Evolutionary conservation across 2,888 invertebrate genomes (phyloP).

Genomic region (Diarsia dahlii): DNA sequence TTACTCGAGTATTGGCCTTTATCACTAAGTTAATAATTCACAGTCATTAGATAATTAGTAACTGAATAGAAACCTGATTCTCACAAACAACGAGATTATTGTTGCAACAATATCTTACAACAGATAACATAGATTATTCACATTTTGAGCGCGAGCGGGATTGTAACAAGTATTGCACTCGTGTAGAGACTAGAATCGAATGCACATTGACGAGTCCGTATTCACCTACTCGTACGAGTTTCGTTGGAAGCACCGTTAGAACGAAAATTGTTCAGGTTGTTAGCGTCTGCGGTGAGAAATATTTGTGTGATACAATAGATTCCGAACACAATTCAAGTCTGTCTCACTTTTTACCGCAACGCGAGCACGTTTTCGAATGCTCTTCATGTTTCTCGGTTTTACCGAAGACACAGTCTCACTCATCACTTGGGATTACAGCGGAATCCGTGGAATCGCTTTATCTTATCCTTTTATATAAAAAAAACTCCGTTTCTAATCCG

Average conservation of each 20-base stretch:
- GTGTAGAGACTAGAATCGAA: slow-evolving; percentile 63
- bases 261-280: slow-evolving; percentile 73
- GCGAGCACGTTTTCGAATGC: slow-evolving; percentile 33
- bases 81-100: slow-evolving; percentile 72
- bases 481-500: slow-evolving; percentile 30
- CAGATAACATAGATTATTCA: slow-evolving; percentile 62
- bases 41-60: slow-evolving; percentile 68
- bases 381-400: slow-evolving; percentile 30
- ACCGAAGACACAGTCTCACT: slow-evolving; percentile 1
- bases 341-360: slow-evolving; percentile 57
- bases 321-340: slow-evolving; percentile 61
- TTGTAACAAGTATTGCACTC: slow-evolving; percentile 62
- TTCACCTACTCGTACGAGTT: slow-evolving; percentile 69
- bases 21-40: slow-evolving; percentile 66
- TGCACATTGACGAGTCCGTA: slow-evolving; percentile 56
- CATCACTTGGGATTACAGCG: slow-evolving; percentile 29
- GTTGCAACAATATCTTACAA: slow-evolving; percentile 63
- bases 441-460: slow-evolving; percentile 20
- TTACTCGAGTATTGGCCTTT: slow-evolving; percentile 68
- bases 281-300: slow-evolving; percentile 69
- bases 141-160: slow-evolving; percentile 47
- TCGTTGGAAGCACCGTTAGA: slow-evolving; percentile 75
- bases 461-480: slow-evolving; percentile 22
- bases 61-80: slow-evolving; percentile 67
- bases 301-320: slow-evolving; percentile 66